Conservation (phyloP, 2,888 invertebrate genomes). For the Nipponacmea schrenckii region DNA sequence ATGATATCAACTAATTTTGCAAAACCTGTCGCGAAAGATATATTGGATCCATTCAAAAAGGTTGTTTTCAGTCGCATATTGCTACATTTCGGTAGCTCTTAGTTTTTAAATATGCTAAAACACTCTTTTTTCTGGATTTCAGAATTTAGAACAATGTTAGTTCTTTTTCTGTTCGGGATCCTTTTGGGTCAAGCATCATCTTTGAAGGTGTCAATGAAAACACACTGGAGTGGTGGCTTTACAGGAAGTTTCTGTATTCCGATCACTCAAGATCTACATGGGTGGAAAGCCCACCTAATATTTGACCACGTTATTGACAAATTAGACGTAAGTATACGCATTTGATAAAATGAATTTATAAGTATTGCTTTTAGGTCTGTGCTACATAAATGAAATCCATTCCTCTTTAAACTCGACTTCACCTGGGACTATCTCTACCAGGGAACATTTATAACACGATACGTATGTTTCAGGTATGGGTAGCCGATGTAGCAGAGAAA, state of each 20-base stretch:
- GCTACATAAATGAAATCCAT: no score
- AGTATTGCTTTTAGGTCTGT: no score
- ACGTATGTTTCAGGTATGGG: neutral
- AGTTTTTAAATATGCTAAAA: no score
- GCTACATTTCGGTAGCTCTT: no score
- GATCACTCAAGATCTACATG: slow-evolving; percentile 29
- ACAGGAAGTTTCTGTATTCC: neutral
- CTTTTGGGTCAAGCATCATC: neutral
- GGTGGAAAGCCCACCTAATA: slow-evolving; percentile 44
- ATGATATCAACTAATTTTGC: no score
- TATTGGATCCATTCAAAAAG: no score
- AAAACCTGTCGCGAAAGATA: no score
- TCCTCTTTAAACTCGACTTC: no score
- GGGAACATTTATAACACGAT: no score
- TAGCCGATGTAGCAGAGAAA: slow-evolving; percentile 24
- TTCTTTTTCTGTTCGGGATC: neutral
- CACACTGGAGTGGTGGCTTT: slow-evolving; percentile 13
- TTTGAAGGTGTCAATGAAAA: neutral
- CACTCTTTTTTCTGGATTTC: neutral
- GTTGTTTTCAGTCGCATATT: no score
- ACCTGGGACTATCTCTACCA: no score
- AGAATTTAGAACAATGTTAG: neutral
- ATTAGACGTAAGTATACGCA: slow-evolving; percentile 35
- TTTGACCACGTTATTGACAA: slow-evolving; percentile 37
- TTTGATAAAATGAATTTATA: neutral